Evolutionary conservation across 2,797 vertebrate species (phyloP), one percentile per base, ranked within the genome.

Genomic region (Eupleurogrammus muticus): DNA sequence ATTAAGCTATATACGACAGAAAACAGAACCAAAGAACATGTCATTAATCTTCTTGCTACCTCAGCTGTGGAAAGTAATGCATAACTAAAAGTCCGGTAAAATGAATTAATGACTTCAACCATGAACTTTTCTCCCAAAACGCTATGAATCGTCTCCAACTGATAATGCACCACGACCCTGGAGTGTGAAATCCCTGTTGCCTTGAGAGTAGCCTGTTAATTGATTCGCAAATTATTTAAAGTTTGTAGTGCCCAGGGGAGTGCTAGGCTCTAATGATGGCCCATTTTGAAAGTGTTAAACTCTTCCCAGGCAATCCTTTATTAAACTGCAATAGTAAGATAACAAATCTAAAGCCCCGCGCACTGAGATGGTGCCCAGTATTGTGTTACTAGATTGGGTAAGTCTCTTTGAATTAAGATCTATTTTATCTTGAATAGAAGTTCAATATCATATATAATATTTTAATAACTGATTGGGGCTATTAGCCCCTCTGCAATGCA

Each of bases 191-290:
- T 91, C 89, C 95, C 91, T 93, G 95, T 95, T 96, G 96, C 94
- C 93, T 95, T 92, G 92, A 95, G 95, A 97, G 97, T 96, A 49
- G 85, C 93, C 93, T 95, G 95, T 97, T 99, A 98, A 98, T 98
- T 97, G 96, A 97, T 98, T 98, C 85, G 93, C 95, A 96, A 97
- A 98, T 99, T 97, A 98, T 96, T 96, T 95, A 96, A 97, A 97
- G 96, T 98, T 96, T 97, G 95, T 94, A 93, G 92, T 88, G 90
- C 96, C 93, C 95, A 85, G 81, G 95, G 96, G 96, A 97, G 95
- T 88, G 91, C 94, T 97, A 87, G 82, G 53, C 86, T 93, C 91
- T 95, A 95, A 95, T 77, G 93, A 94, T 92, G 89, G 93, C 92
- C 92, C 91, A 88, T 96, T 96, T 94, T 90, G 87, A 88, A 92